Evolutionary conservation across 2,797 vertebrate genomes (phyloP), one percentile per base, ranked within the genome.

Genomic region (Sebastes oblongus): DNA sequence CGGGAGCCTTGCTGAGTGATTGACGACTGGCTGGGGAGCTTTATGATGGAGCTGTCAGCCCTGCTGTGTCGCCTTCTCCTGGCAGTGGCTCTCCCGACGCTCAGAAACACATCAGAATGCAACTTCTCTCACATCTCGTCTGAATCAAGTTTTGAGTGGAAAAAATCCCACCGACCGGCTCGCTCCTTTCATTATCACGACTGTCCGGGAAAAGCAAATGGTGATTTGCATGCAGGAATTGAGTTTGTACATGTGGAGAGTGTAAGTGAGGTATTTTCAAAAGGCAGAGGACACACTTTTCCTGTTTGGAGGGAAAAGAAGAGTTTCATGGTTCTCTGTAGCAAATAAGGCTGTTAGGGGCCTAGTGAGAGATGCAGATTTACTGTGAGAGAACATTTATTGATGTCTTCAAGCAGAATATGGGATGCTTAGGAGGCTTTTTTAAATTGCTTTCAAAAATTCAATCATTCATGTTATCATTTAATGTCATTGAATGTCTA

Each of bases 41-140:
- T 86, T 92, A 88, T 95, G 94, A 94, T 94, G 90, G 92, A 93
- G 92, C 91, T 92, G 91, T 94, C 94, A 94, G 87, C 66, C 86
- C 91, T 85, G 91, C 91, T 90, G 92, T 84, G 92, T 91, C 87
- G 65, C 89, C 85, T 92, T 86, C 89, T 92, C 85, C 86, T 82
- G 85, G 86, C 89, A 89, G 84, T 76, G 85, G 80, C 88, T 92
- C 89, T 93, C 88, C 84, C 83, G 91, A 91, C 86, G 72, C 89
- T 89, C 80, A 89, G 78, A 82, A 88, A 86, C 78, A 69, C 89
- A 88, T 90, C 89, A 86, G 74, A 84, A 89, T 86, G 87, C 73
- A 77, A 75, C 90, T 88, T 83, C 71, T 75, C 76, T 86, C 80
- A 78, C 70, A 89, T 91, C 90, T 80, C 64, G 72, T 81, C 88